These are phyloP conservation scores for Beroe ovata DNA, from an alignment of 37 sponge, comb jelly and placozoan species.

Conservation along the genomic window DNA sequence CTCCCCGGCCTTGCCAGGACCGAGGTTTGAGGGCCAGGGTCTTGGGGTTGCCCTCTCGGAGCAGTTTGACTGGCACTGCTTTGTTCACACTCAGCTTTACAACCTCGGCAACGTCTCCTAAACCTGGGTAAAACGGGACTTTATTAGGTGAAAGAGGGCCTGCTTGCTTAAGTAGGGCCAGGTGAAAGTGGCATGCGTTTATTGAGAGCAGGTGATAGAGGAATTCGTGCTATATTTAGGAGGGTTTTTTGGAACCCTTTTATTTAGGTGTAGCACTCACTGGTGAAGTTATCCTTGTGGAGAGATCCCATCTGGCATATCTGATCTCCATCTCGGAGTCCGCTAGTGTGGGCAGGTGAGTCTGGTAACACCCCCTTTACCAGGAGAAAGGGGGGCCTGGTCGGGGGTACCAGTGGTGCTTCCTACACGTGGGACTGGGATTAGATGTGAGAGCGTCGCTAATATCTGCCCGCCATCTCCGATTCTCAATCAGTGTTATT, in stretches of 20 bases:
- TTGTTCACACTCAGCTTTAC: constrained; percentile 48
- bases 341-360: constrained; percentile 9
- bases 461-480: too few species aligned
- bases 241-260: too few species aligned
- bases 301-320: constrained; percentile 58
- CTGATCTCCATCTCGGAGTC: constrained; percentile 24
- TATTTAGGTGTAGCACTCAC: too few species aligned
- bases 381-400: constrained; percentile 28
- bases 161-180: too few species aligned
- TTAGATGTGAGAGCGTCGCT: too few species aligned
- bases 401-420: too few species aligned
- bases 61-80: constrained; percentile 44
- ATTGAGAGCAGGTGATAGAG: too few species aligned
- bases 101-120: constrained; percentile 56
- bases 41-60: neutral
- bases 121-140: neutral
- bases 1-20: constrained; percentile 6
- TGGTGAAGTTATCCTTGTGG: constrained; percentile 49
- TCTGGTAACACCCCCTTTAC: constrained; percentile 21
- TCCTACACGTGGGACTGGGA: too few species aligned
- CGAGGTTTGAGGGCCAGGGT: constrained; percentile 37
- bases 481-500: too few species aligned
- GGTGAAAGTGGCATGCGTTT: too few species aligned
- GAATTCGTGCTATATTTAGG: too few species aligned
- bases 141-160: too few species aligned